Conservation (phyloP, 2,888 invertebrate species). For the Bugulina stolonifera region DNA sequence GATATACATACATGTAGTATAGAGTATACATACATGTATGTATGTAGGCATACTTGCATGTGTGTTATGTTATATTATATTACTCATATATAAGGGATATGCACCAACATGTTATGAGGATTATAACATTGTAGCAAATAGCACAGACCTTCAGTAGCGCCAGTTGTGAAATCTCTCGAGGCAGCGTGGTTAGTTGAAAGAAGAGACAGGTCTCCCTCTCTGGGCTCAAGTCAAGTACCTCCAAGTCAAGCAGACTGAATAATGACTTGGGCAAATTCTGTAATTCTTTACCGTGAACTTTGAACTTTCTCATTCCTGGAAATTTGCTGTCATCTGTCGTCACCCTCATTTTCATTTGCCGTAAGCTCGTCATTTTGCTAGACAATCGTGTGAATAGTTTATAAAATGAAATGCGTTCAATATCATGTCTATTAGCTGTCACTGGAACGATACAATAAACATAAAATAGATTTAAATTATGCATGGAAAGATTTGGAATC, state of each 20-base stretch:
- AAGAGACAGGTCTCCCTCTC: conserved; percentile 49
- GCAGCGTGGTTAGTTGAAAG: conserved; percentile 42
- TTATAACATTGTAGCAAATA: too few species aligned
- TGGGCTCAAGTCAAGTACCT: conserved; percentile 51
- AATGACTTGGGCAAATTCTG: conserved; percentile 39
- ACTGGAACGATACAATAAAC: background rate
- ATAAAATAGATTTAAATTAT: background rate
- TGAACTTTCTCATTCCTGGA: conserved; percentile 43
- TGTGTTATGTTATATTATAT: too few species aligned
- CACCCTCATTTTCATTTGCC: conserved; percentile 21
- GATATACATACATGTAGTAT: too few species aligned
- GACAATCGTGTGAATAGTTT: too few species aligned
- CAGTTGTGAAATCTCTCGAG: conserved; percentile 42
- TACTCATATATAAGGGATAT: too few species aligned
- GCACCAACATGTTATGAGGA: too few species aligned
- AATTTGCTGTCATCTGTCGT: conserved; percentile 18
- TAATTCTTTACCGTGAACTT: conserved; percentile 46
- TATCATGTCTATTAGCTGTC: too few species aligned
- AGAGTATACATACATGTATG: too few species aligned
- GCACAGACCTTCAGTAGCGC: conserved; percentile 38
- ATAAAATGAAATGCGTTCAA: too few species aligned
- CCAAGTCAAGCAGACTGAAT: conserved; percentile 45
- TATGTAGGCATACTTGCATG: too few species aligned
- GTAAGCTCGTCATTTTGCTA: conserved; percentile 7
- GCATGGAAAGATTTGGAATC: background rate